These are phyloP conservation scores for Aelia acuminata DNA, from an alignment of 2,888 invertebrate species.

Conservation along the genomic window DNA sequence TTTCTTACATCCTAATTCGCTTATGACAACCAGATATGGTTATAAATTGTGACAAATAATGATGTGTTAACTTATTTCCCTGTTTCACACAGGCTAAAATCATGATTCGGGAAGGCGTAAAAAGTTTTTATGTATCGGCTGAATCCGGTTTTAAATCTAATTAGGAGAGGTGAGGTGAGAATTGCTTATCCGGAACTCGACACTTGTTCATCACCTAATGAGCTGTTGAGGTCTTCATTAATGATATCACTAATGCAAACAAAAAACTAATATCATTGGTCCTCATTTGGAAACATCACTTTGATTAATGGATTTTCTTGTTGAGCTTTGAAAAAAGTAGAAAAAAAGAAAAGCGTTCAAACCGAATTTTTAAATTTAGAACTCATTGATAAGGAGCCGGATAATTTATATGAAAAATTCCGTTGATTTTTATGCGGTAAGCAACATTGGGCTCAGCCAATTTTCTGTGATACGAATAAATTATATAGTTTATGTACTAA, in stretches of 20 bases:
- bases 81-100: neutral
- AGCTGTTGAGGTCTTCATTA: neutral
- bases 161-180: neutral
- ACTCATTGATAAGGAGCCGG: neutral
- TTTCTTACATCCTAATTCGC: neutral
- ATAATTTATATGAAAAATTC: too few species aligned
- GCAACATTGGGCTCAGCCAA: too few species aligned
- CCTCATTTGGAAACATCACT: neutral
- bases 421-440: too few species aligned
- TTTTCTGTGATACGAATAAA: too few species aligned
- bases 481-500: too few species aligned
- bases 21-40: neutral
- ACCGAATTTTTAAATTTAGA: neutral
- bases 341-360: neutral
- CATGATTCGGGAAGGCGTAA: neutral
- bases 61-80: neutral
- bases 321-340: neutral
- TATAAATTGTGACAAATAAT: conserved; percentile 1
- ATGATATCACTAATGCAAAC: neutral
- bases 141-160: conserved; percentile 1
- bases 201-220: conserved; percentile 30
- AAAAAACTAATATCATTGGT: conserved; percentile 4
- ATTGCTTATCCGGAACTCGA: neutral
- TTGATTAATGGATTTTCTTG: conserved; percentile 4
- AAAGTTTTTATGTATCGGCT: neutral